phyloP scores from a whole-genome alignment of 1,140 invertebrate genomes.

The Heterodera carotae region DNA sequence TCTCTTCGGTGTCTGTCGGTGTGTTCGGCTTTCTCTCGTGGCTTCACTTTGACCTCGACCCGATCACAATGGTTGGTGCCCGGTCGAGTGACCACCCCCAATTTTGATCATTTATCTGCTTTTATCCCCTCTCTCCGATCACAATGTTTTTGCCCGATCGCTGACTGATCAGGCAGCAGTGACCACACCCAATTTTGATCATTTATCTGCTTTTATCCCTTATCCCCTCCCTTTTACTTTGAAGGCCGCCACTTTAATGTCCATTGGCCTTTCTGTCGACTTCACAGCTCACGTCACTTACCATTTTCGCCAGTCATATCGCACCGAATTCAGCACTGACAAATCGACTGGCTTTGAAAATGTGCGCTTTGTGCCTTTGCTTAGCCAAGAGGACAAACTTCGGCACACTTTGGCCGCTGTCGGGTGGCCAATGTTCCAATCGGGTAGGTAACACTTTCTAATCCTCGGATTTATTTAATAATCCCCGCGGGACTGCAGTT shows the following conservation, averaged over 20 bases:
- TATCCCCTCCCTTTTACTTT: conserved; percentile 41
- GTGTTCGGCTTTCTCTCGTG: conserved; percentile 67
- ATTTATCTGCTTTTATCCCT: background rate
- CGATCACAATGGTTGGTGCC: conserved; percentile 67
- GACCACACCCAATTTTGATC: too few species aligned
- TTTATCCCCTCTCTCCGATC: conserved; percentile 34
- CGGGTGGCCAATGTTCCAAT: conserved; percentile 89
- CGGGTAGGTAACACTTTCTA: conserved; percentile 63
- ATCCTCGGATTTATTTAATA: too few species aligned
- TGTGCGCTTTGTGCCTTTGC: conserved; percentile 51
- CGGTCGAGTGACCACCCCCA: too few species aligned
- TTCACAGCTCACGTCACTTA: conserved; percentile 68
- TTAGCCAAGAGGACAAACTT: conserved; percentile 50
- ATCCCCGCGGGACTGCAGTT: too few species aligned
- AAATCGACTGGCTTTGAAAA: conserved; percentile 65
- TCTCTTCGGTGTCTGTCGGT: conserved; percentile 65
- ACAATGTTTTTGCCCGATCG: too few species aligned
- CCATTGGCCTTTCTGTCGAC: conserved; percentile 68
- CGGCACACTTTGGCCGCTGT: conserved; percentile 75
- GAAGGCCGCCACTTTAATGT: conserved; percentile 68
- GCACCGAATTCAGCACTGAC: conserved; percentile 8
- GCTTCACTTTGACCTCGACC: conserved; percentile 66
- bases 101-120: conserved; percentile 38
- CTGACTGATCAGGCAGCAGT: too few species aligned
- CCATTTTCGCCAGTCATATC: conserved; percentile 67